A percentile compares a stretch with the other conserved stretches of the same genome.
These are phyloP conservation scores for Falco peregrinus DNA, from an alignment of 2,797 vertebrate genomes.

Conservation along the genomic window DNA sequence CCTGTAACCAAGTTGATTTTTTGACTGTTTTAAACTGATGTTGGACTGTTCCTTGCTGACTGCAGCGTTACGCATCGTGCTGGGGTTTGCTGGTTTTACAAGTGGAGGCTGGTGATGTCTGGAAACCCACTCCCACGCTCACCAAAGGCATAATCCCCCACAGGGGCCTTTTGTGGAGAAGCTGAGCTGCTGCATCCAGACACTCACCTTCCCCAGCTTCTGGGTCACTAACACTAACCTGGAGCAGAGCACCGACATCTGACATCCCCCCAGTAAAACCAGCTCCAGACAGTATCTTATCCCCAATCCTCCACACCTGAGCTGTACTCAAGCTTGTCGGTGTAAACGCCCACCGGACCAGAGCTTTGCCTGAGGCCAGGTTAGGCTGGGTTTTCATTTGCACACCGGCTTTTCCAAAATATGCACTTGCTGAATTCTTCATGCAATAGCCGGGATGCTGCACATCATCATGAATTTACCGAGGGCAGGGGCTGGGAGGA, in stretches of 20 bases:
- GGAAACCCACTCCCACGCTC: not conserved
- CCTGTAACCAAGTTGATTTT: not conserved
- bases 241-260: not conserved
- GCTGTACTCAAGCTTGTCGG: not conserved
- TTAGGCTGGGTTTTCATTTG: not conserved
- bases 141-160: not conserved
- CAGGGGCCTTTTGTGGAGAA: not conserved
- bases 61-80: accelerated
- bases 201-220: not conserved
- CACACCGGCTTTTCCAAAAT: not conserved
- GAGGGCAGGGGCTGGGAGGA: not conserved
- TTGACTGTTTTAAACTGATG: not conserved
- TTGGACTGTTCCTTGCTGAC: not conserved
- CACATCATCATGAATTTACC: not conserved
- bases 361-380: not conserved
- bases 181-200: not conserved
- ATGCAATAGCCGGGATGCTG: not conserved
- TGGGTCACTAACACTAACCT: not conserved
- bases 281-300: not conserved
- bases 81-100: not conserved
- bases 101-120: not conserved
- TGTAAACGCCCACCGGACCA: not conserved
- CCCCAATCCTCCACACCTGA: not conserved
- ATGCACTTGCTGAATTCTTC: not conserved
- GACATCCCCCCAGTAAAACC: not conserved